Evolutionary conservation across 2,888 invertebrate genomes (phyloP).

Genomic region (Nipponacmea schrenckii): DNA sequence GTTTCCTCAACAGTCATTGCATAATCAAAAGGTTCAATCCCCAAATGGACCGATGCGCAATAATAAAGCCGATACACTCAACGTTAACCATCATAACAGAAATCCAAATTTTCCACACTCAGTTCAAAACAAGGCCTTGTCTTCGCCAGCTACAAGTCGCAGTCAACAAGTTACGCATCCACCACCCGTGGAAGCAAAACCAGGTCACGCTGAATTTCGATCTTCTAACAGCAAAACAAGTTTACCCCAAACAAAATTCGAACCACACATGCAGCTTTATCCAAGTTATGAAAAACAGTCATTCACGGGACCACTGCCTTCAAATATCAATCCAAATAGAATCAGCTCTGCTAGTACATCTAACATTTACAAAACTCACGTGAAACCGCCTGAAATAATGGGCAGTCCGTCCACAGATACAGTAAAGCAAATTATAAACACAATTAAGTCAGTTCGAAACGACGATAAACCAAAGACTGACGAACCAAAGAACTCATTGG

Average conservation of each 20-base stretch:
- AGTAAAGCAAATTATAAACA: background rate
- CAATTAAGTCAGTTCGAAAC: background rate
- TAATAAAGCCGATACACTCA: background rate
- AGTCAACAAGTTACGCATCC: background rate
- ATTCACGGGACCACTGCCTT: background rate
- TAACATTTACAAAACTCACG: background rate
- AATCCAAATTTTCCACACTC: background rate
- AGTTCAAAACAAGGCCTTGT: background rate
- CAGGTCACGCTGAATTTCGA: background rate
- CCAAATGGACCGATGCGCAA: background rate
- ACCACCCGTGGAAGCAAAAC: background rate
- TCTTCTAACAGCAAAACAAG: background rate
- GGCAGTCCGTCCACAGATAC: background rate
- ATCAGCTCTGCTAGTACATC: background rate
- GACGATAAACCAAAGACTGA: background rate
- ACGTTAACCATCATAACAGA: background rate
- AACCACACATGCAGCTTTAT: background rate
- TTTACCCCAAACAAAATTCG: background rate
- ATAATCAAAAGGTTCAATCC: background rate
- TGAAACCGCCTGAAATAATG: background rate
- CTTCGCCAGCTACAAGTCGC: background rate
- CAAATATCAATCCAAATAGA: background rate
- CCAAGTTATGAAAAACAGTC: background rate
- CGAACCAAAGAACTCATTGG: background rate
- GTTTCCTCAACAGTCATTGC: background rate